Evolutionary conservation across 2,888 invertebrate genomes (phyloP).

Genomic region (Agrochola lota): DNA sequence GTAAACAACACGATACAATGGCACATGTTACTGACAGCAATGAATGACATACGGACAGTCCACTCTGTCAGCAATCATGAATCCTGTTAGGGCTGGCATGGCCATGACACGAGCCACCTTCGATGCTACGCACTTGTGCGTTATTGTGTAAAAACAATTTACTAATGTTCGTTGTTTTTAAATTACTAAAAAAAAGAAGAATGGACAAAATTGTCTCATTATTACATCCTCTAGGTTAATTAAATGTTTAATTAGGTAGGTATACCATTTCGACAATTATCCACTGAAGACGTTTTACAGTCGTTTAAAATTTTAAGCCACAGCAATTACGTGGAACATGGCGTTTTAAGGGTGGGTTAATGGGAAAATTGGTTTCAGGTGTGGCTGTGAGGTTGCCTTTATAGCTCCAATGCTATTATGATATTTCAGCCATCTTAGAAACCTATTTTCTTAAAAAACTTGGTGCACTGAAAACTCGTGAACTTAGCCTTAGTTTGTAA

Average conservation of each 20-base stretch:
- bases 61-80: too few relatives aligned
- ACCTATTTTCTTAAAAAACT: constrained; percentile 20
- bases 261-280: constrained; percentile 21
- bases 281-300: constrained; percentile 25
- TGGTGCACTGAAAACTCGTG: constrained; percentile 4
- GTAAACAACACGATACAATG: too few relatives aligned
- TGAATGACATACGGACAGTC: too few relatives aligned
- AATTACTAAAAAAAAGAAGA: not conserved
- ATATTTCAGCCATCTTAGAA: not conserved
- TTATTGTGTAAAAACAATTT: too few relatives aligned
- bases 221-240: constrained; percentile 14
- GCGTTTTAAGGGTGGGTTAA: constrained; percentile 28
- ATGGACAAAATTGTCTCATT: not conserved
- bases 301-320: constrained; percentile 39
- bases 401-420: constrained; percentile 19
- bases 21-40: too few relatives aligned
- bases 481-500: constrained; percentile 16
- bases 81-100: too few relatives aligned
- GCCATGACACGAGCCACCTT: too few relatives aligned
- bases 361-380: constrained; percentile 52
- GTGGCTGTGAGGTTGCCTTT: constrained; percentile 26
- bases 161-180: not conserved
- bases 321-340: constrained; percentile 41
- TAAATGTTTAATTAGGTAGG: constrained; percentile 40
- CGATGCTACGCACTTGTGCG: too few relatives aligned